phyloP scores from a whole-genome alignment of 92 coral and sea anemone genomes.

The Phenganax marumi region DNA sequence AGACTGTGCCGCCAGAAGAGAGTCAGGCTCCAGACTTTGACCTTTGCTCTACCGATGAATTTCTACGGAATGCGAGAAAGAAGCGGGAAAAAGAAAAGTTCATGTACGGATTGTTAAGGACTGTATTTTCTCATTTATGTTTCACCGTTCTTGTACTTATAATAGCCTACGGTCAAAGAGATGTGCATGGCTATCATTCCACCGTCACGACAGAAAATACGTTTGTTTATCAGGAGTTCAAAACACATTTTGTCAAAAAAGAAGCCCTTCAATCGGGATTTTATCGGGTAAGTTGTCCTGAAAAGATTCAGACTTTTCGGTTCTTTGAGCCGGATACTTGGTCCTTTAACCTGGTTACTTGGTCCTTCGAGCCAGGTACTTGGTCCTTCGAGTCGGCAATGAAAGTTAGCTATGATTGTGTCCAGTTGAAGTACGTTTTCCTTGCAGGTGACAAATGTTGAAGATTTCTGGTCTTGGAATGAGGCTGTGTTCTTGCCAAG shows the following conservation, averaged over 20 bases:
- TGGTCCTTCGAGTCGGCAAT: neutral
- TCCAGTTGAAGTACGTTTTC: neutral
- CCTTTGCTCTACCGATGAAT: constrained; percentile 58
- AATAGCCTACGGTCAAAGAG: constrained; percentile 84
- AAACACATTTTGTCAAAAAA: neutral
- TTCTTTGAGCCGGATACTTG: neutral
- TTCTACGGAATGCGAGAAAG: constrained; percentile 68
- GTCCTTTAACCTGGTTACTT: neutral
- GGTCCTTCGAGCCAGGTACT: neutral
- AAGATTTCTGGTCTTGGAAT: constrained; percentile 85
- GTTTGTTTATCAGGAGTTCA: constrained; percentile 30
- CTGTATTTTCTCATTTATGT: constrained; percentile 60
- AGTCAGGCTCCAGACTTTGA: constrained; percentile 37
- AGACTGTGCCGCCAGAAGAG: constrained; percentile 10
- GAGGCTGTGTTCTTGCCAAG: constrained; percentile 65
- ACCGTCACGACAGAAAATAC: constrained; percentile 63
- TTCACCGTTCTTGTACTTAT: constrained; percentile 67
- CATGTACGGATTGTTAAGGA: constrained; percentile 71
- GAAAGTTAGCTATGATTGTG: neutral
- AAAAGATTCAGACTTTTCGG: neutral
- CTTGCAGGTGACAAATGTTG: constrained; percentile 52
- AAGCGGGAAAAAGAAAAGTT: constrained; percentile 68
- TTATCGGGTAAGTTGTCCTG: constrained; percentile 56
- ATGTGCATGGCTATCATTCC: constrained; percentile 63
- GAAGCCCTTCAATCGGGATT: constrained; percentile 30